phyloP scores from a whole-genome alignment of 2,888 invertebrate genomes.

The Ectobius pallidus region DNA sequence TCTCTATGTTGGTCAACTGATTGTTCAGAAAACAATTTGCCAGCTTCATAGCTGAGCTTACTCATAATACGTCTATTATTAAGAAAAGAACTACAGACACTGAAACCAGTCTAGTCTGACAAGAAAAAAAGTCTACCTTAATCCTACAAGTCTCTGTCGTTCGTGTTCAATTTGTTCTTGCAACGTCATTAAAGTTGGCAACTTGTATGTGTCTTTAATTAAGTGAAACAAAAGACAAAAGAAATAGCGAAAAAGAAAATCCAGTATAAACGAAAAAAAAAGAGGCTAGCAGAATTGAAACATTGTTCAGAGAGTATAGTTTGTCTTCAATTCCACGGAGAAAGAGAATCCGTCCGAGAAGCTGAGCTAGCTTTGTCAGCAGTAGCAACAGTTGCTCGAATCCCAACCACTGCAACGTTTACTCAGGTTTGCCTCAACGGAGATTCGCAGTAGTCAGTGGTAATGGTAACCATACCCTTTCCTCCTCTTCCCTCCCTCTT shows the following conservation, averaged over 20 bases:
- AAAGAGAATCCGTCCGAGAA: background rate
- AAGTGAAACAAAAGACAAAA: constrained; percentile 17
- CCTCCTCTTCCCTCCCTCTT: background rate
- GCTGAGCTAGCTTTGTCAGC: background rate
- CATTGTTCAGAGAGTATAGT: background rate
- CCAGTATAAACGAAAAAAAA: background rate
- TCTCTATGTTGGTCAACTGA: too few species aligned
- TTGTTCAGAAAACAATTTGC: too few species aligned
- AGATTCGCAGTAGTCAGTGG: background rate
- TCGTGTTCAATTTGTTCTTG: constrained; percentile 26
- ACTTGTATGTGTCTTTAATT: constrained; percentile 27
- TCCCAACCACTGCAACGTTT: background rate
- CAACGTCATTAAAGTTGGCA: constrained; percentile 8
- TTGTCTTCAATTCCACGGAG: background rate
- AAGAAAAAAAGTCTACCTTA: background rate
- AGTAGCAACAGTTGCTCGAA: constrained; percentile 8
- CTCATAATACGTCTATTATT: background rate
- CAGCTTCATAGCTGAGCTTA: too few species aligned
- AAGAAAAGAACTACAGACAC: background rate
- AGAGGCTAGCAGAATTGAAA: background rate
- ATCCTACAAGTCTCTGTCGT: constrained; percentile 10
- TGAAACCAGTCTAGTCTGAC: background rate
- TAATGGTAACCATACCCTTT: background rate
- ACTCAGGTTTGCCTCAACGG: background rate
- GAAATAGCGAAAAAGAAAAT: background rate